These are phyloP conservation scores for Metopia argyrocephala DNA, from an alignment of 2,888 invertebrate species.

Conservation along the genomic window DNA sequence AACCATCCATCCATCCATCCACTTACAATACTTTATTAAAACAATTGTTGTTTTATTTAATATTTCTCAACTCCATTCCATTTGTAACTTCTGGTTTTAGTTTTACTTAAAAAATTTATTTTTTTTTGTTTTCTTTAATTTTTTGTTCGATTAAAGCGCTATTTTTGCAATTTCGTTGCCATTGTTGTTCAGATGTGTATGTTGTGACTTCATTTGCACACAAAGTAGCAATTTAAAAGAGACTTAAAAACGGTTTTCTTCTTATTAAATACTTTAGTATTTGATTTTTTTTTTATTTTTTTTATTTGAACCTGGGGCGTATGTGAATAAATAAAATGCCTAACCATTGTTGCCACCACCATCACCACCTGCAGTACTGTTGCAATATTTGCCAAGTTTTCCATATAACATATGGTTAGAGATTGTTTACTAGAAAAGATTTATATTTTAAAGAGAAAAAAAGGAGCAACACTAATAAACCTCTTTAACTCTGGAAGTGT, in stretches of 20 bases:
- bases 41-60: slow-evolving; percentile 71
- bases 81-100: slow-evolving; percentile 56
- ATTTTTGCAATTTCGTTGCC: slow-evolving; percentile 67
- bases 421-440: slow-evolving; percentile 11
- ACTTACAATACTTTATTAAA: slow-evolving; percentile 60
- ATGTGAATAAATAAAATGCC: slow-evolving; percentile 51
- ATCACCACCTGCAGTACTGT: slow-evolving; percentile 24
- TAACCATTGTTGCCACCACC: slow-evolving; percentile 56
- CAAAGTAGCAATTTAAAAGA: slow-evolving; percentile 73
- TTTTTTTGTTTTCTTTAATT: slow-evolving; percentile 17
- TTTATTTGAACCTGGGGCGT: slow-evolving; percentile 49
- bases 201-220: slow-evolving; percentile 75
- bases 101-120: slow-evolving; percentile 30
- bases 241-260: slow-evolving; percentile 57
- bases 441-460: background rate
- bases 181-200: slow-evolving; percentile 10
- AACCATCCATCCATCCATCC: slow-evolving; percentile 55
- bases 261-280: slow-evolving; percentile 47
- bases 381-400: background rate
- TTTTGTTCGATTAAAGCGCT: slow-evolving; percentile 4
- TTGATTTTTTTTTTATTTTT: slow-evolving; percentile 7
- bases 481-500: too few relatives aligned
- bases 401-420: background rate
- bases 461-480: too few relatives aligned
- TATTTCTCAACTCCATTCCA: slow-evolving; percentile 64